A percentile compares a stretch with the other conserved stretches of the same genome.
These are phyloP conservation scores for Leucoraja ocellata DNA, from an alignment of 2,797 vertebrate species.

Conservation along the genomic window DNA sequence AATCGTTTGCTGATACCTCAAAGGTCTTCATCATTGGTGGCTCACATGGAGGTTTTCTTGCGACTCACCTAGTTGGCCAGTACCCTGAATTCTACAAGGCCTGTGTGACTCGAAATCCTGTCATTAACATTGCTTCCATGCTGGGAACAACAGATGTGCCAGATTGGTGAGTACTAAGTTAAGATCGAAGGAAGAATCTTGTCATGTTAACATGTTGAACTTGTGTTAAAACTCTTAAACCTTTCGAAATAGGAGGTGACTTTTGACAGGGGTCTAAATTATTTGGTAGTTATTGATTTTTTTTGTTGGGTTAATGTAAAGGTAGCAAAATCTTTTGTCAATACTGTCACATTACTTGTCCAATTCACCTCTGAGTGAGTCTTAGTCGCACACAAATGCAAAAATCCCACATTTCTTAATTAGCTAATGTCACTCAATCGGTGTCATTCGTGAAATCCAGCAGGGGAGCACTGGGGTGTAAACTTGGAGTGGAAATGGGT, in stretches of 20 bases:
- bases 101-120: slow-evolving; percentile 80
- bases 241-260: neutral
- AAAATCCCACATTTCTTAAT: no score
- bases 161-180: slow-evolving; percentile 73
- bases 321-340: no score
- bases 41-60: slow-evolving; percentile 90
- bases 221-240: neutral
- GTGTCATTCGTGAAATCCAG: no score
- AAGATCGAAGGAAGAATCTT: neutral
- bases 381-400: no score
- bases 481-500: no score
- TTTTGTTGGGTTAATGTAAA: neutral
- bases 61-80: slow-evolving; percentile 88
- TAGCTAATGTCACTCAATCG: no score
- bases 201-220: neutral
- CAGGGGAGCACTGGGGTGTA: no score
- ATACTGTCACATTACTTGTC: no score
- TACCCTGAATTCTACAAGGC: slow-evolving; percentile 80
- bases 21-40: slow-evolving; percentile 76
- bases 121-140: slow-evolving; percentile 85
- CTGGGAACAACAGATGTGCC: slow-evolving; percentile 82
- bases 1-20: slow-evolving; percentile 57
- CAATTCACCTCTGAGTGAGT: no score
- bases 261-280: neutral
- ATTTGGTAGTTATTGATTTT: neutral